phyloP scores from a whole-genome alignment of 2,797 vertebrate genomes.

The Enteromius thamalakanensis region DNA sequence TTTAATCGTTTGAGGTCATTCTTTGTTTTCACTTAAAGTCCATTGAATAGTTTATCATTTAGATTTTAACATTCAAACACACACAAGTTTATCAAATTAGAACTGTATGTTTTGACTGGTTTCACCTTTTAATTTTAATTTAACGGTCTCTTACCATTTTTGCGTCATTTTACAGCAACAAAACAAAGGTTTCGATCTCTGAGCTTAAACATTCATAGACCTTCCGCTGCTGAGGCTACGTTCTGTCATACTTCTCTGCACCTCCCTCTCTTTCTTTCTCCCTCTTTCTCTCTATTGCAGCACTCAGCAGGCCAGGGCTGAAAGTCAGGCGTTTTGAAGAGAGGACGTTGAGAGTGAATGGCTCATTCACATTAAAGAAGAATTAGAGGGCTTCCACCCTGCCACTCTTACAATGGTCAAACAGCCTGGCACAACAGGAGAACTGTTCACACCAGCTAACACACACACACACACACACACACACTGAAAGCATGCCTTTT shows the following conservation, averaged over 20 bases:
- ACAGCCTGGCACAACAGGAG: constrained; percentile 60
- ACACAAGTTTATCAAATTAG: background rate
- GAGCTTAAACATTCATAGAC: constrained; percentile 5
- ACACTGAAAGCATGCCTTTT: constrained; percentile 39
- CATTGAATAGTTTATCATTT: background rate
- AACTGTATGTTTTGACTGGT: background rate
- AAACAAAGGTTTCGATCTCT: constrained; percentile 23
- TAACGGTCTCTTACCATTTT: background rate
- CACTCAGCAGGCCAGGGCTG: constrained; percentile 51
- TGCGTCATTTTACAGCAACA: background rate
- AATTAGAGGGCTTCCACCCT: constrained; percentile 78
- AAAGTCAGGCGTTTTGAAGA: constrained; percentile 49
- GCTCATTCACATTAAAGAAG: constrained; percentile 84
- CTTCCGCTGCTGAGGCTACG: constrained; percentile 12
- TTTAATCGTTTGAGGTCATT: background rate
- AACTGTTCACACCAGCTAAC: constrained; percentile 55
- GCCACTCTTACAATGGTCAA: constrained; percentile 61
- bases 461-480: constrained; percentile 15
- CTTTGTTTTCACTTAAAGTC: background rate
- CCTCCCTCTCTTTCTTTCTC: constrained; percentile 45
- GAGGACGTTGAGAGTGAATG: constrained; percentile 75
- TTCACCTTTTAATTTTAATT: background rate
- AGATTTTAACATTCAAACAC: background rate
- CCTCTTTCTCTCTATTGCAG: constrained; percentile 40
- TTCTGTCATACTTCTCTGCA: constrained; percentile 24